A percentile compares a stretch with the other conserved stretches of the same genome.
phyloP scores from a whole-genome alignment of 2,797 vertebrate species.

The Notamacropus eugenii region DNA sequence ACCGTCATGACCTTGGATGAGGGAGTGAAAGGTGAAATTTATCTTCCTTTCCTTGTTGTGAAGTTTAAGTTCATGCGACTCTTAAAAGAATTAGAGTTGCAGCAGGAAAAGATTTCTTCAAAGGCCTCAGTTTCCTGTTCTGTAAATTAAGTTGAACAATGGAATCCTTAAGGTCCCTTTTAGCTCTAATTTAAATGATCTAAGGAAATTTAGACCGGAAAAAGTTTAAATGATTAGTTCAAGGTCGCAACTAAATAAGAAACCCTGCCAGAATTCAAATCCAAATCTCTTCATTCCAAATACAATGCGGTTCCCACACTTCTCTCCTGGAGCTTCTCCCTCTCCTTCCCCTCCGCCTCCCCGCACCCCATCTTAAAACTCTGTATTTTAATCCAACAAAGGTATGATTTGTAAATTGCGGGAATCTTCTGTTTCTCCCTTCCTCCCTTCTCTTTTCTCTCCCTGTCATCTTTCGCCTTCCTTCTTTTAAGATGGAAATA shows the following conservation, averaged over 20 bases:
- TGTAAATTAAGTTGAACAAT: not conserved
- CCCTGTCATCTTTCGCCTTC: not conserved
- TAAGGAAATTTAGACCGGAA: not conserved
- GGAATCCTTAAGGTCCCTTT: not conserved
- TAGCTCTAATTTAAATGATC: not conserved
- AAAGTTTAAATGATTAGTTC: not conserved
- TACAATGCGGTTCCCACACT: not conserved
- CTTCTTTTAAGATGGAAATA: not conserved
- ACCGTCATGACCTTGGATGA: not conserved
- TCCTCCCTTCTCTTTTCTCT: not conserved
- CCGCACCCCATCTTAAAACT: not conserved
- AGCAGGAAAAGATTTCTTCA: not conserved
- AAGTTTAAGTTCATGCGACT: not conserved
- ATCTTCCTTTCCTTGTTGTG: not conserved
- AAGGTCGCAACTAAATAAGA: not conserved
- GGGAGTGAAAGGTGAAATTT: not conserved
- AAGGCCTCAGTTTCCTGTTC: not conserved
- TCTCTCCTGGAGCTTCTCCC: not conserved
- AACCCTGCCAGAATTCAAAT: not conserved
- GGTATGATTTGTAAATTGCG: not conserved
- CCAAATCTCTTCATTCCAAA: not conserved
- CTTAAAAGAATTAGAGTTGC: not conserved
- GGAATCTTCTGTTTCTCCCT: not conserved
- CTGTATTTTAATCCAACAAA: not conserved
- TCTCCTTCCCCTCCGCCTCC: fast-evolving